These are phyloP conservation scores for Alethe castanea DNA, from an alignment of 2,113 vertebrate species.

Conservation along the genomic window DNA sequence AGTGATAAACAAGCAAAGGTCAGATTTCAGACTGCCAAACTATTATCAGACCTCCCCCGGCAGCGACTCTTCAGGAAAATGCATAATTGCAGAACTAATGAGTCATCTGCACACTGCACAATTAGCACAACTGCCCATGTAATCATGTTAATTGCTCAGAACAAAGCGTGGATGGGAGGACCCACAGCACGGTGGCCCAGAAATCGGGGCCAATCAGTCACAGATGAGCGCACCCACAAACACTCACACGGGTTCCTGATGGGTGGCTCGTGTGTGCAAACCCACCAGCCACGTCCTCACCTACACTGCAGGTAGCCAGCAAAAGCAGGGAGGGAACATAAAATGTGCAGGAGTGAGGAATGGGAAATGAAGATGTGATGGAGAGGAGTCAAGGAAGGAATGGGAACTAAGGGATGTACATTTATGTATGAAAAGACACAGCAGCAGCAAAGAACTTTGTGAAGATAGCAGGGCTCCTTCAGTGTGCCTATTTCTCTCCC, in stretches of 20 bases:
- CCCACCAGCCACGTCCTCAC: neutral
- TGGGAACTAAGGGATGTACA: fast-evolving
- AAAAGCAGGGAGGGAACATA: neutral
- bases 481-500: neutral
- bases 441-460: neutral
- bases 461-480: neutral
- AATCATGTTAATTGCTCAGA: neutral
- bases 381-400: neutral
- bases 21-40: constrained; percentile 10
- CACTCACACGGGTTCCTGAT: fast-evolving
- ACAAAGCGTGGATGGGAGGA: neutral
- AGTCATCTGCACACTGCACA: neutral
- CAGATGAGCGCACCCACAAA: neutral
- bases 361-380: neutral
- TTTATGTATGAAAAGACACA: neutral
- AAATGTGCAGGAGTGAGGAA: neutral
- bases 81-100: constrained; percentile 16
- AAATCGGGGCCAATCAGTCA: neutral
- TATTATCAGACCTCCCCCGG: neutral
- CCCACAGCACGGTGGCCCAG: neutral
- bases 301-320: fast-evolving
- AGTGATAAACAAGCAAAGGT: constrained; percentile 13
- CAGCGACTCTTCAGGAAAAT: neutral
- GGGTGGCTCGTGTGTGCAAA: neutral
- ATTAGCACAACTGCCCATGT: constrained; percentile 1